Base-by-base conservation (phyloP, 2,888 invertebrate species). In the Eristalinus sepulchralis region DNA sequence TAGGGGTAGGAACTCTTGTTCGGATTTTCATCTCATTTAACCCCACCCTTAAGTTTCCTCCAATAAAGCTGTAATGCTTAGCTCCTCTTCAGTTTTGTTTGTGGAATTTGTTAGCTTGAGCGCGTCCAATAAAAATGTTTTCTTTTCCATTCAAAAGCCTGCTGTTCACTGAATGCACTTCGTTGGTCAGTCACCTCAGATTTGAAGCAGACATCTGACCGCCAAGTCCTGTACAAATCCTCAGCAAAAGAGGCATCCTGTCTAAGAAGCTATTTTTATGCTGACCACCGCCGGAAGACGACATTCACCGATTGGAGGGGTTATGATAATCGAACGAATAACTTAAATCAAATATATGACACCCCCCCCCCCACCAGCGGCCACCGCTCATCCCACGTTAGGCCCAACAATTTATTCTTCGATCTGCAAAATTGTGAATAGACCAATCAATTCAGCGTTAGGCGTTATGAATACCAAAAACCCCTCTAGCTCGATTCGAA, bases 391-490 rank as follows among this genome's bases (percentile, higher is more conserved):
- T 5, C 39, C 39, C 4, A 2, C 39, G n/a, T 1, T 9, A 34
- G 9, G 13, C 11, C 17, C 73, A 83, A 55, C 66, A 79, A 86
- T 83, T 75, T 83, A 83, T 86, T 66, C 71, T 83, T 70, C 78
- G 86, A 83, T 83, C 86, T 79, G 75, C 82, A 78, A 86, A 86
- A 83, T 75, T 86, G 82, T 83, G 86, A 86, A 86, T 86, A 83
- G 86, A 79, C 86, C 86, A 86, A 86, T 86, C 86, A 86, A 86
- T 86, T 79, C 55, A 71, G 78, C 83, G 86, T 86, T 86, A 83
- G 75, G 78, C 86, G 86, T 83, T 86, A 86, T 83, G 86, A 86
- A 86, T 86, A 83, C 86, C 82, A 86, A 86, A 83, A 67, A 1
- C 36, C 20, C 64, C 11, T 47, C 34, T 68, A 20, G 55, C 4